A percentile compares a stretch with the other conserved stretches of the same genome.
Evolutionary conservation across 2,888 invertebrate genomes (phyloP).

Genomic region (Agapostemon virescens): DNA sequence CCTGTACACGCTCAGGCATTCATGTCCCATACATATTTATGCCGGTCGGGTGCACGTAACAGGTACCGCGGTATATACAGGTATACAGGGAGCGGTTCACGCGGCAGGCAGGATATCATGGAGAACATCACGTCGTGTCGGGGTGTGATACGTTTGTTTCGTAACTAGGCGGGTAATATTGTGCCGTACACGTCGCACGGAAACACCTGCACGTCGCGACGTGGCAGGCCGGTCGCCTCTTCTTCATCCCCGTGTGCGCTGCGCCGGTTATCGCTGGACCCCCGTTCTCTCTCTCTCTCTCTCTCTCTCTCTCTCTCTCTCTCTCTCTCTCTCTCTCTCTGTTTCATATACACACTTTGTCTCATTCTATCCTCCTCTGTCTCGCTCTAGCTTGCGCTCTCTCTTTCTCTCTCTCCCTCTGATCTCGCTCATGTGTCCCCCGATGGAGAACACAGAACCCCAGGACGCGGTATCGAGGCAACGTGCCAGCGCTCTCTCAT

Average conservation of each 20-base stretch:
- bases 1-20: constrained; percentile 76
- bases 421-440: neutral
- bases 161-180: constrained; percentile 74
- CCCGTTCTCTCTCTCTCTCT: neutral
- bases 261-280: constrained; percentile 45
- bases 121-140: constrained; percentile 73
- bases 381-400: no score
- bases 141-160: constrained; percentile 77
- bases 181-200: constrained; percentile 55
- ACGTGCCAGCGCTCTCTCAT: constrained; percentile 42
- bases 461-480: constrained; percentile 27
- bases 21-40: constrained; percentile 80
- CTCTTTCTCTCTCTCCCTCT: neutral
- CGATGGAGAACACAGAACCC: constrained; percentile 21
- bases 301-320: neutral
- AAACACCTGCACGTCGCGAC: constrained; percentile 55
- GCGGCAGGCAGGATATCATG: constrained; percentile 67
- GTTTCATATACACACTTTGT: no score
- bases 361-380: no score
- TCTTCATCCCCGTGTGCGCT: constrained; percentile 22
- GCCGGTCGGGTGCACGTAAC: constrained; percentile 70
- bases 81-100: constrained; percentile 32
- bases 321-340: no score
- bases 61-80: constrained; percentile 53
- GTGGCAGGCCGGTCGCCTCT: constrained; percentile 11